These are phyloP conservation scores for Thamnophis sirtalis DNA, from an alignment of 2,113 vertebrate species.

Conservation along the genomic window DNA sequence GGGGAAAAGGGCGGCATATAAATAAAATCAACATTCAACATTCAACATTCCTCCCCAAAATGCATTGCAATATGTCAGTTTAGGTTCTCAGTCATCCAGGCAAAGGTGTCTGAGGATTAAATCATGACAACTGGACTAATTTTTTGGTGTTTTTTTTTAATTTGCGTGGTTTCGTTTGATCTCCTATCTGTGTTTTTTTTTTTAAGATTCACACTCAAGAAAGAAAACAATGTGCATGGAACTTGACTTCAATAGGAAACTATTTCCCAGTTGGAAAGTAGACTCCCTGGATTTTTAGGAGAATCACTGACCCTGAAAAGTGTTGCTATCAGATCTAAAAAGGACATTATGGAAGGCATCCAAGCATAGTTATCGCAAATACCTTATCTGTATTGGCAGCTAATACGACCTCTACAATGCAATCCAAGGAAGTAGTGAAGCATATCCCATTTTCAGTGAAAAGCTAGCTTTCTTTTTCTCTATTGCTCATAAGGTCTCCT, in stretches of 20 bases:
- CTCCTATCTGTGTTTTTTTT: background rate
- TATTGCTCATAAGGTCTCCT: background rate
- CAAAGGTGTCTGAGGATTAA: background rate
- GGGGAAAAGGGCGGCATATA: too few relatives aligned
- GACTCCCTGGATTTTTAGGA: slow-evolving; percentile 5
- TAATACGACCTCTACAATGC: background rate
- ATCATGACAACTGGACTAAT: background rate
- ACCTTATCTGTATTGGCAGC: background rate
- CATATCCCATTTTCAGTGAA: background rate
- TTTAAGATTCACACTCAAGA: background rate
- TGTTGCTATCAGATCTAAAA: slow-evolving; percentile 14
- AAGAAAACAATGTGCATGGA: background rate
- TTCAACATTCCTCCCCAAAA: too few relatives aligned
- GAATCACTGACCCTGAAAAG: slow-evolving; percentile 7
- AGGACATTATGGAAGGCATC: background rate
- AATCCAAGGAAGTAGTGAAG: slow-evolving; percentile 11
- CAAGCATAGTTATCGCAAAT: background rate
- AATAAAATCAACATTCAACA: too few relatives aligned
- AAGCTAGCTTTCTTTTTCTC: fast-evolving
- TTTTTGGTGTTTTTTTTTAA: background rate
- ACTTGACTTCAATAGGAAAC: background rate
- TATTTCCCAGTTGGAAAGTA: background rate
- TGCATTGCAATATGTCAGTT: background rate
- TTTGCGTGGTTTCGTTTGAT: background rate
- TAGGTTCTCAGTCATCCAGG: background rate